Evolutionary conservation across 1,140 invertebrate species (phyloP).

Genomic region (Aphelenchoides avenae): DNA sequence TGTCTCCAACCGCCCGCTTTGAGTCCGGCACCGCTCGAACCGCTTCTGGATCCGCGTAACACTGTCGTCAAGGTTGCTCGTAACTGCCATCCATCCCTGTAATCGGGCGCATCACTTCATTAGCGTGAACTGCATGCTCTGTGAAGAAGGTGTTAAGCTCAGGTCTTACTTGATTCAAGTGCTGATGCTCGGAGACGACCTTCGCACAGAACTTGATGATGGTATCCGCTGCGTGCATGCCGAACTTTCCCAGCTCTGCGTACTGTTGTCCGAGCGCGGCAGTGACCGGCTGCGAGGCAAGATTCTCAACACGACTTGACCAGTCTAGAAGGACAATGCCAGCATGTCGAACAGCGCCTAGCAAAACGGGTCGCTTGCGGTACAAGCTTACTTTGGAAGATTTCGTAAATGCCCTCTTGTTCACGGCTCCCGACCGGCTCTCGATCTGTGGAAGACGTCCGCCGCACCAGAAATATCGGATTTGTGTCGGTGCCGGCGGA

Average conservation of each 20-base stretch:
- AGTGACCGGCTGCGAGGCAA: slow-evolving; percentile 6
- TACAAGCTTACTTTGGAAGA: slow-evolving; percentile 28
- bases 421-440: slow-evolving; percentile 20
- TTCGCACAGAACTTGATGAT: slow-evolving; percentile 34
- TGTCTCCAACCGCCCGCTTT: slow-evolving; percentile 22
- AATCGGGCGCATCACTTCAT: too few species aligned
- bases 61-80: slow-evolving; percentile 34
- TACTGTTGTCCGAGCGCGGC: too few species aligned
- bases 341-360: slow-evolving; percentile 30
- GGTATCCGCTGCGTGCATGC: slow-evolving; percentile 25
- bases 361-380: neutral
- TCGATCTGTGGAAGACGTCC: slow-evolving; percentile 21
- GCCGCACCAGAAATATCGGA: slow-evolving; percentile 31
- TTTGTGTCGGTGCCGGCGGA: slow-evolving; percentile 34
- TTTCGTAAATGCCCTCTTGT: slow-evolving; percentile 34
- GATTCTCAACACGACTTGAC: slow-evolving; percentile 7
- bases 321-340: slow-evolving; percentile 23
- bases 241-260: slow-evolving; percentile 24
- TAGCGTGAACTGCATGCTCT: too few species aligned
- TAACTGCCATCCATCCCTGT: slow-evolving; percentile 35
- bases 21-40: slow-evolving; percentile 19
- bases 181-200: slow-evolving; percentile 33
- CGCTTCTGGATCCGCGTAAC: slow-evolving; percentile 26
- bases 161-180: slow-evolving; percentile 26
- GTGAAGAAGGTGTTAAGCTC: slow-evolving; percentile 4